These are phyloP conservation scores for Rhagonycha fulva DNA, from an alignment of 2,888 invertebrate species.

Conservation along the genomic window DNA sequence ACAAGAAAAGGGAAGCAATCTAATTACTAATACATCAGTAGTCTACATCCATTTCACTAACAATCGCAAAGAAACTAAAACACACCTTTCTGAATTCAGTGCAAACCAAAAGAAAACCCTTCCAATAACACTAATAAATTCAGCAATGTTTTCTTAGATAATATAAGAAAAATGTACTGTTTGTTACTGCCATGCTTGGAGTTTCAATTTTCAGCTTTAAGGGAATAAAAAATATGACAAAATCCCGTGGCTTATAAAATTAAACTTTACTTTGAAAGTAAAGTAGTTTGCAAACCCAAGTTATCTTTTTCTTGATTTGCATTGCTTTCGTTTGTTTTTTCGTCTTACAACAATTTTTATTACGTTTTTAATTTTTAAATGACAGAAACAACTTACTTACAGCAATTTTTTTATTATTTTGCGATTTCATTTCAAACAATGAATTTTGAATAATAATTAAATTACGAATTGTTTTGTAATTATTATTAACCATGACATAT, in stretches of 20 bases:
- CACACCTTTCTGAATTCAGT: neutral
- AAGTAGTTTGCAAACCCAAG: neutral
- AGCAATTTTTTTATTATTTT: neutral
- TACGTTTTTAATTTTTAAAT: neutral
- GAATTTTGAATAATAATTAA: neutral
- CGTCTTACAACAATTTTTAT: neutral
- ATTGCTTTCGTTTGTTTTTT: neutral
- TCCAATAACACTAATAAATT: neutral
- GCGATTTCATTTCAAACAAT: neutral
- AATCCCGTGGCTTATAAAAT: neutral
- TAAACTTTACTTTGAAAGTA: neutral
- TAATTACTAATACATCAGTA: neutral
- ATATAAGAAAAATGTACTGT: neutral
- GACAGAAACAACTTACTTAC: neutral
- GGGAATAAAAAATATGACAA: neutral
- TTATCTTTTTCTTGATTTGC: neutral
- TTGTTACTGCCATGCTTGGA: neutral
- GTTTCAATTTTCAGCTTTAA: neutral
- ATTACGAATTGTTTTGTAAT: neutral
- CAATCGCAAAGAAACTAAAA: neutral
- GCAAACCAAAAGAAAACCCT: neutral
- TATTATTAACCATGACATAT: neutral
- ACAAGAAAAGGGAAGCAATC: neutral
- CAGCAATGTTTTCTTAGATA: neutral
- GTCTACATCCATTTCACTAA: neutral